A percentile compares a stretch with the other conserved stretches of the same genome.
Evolutionary conservation across 2,797 vertebrate genomes (phyloP).

Genomic region (Enoplosus armatus): DNA sequence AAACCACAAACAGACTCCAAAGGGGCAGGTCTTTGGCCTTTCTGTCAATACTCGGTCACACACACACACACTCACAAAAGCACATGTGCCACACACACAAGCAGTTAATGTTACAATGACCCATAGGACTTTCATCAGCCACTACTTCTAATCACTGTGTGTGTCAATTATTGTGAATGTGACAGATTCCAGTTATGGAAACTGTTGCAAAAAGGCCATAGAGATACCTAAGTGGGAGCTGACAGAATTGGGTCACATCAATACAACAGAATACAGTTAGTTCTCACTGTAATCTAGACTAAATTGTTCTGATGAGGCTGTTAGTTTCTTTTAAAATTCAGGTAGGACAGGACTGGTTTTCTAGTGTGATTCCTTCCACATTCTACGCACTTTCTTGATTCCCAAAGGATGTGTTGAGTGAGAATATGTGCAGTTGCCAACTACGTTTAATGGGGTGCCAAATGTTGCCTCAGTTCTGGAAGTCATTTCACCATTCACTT

Average conservation of each 20-base stretch:
- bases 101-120: not conserved
- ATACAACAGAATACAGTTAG: constrained; percentile 6
- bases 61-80: constrained; percentile 17
- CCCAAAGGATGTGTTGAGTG: constrained; percentile 22
- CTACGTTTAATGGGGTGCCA: constrained; percentile 26
- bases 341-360: not conserved
- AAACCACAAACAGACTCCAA: constrained; percentile 55
- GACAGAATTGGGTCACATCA: constrained; percentile 51
- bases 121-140: constrained; percentile 2
- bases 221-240: constrained; percentile 29
- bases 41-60: constrained; percentile 45
- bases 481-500: constrained; percentile 58
- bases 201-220: constrained; percentile 17
- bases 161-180: constrained; percentile 12
- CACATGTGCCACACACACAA: constrained; percentile 17
- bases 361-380: not conserved
- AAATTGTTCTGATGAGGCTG: constrained; percentile 37
- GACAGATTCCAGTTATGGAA: constrained; percentile 6
- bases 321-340: constrained; percentile 3
- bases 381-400: constrained; percentile 11
- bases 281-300: constrained; percentile 25
- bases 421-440: constrained; percentile 14
- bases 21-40: constrained; percentile 41
- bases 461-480: constrained; percentile 41
- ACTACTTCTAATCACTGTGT: constrained; percentile 13